Evolutionary conservation across 1,140 invertebrate species (phyloP), one percentile per base, ranked within the genome.

Genomic region (Hydropsyche tenuis): DNA sequence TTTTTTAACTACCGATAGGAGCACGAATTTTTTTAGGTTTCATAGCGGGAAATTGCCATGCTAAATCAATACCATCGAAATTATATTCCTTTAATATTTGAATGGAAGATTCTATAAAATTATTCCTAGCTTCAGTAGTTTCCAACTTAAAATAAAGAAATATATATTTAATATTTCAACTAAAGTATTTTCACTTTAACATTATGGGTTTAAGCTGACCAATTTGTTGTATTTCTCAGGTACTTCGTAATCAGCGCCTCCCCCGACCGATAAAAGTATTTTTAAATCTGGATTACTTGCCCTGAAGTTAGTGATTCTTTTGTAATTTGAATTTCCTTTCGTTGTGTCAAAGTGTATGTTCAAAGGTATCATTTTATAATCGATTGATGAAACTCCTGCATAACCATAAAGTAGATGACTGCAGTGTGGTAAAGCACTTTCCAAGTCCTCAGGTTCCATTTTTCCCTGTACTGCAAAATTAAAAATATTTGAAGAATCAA

Each of bases 371-470:
- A 92, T 81, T 80, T 92, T 91, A 80, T 89, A 89, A 51, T 85
- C 90, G 16, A 89, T 88, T 9, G 89, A 83, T 77, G 92, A 90
- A 16, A 97, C 88, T 14, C 91, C 92, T 12, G 93, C 93, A 80
- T 92, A 97, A 45, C 94, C 93, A 79, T 96, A 96, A 42, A 96
- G 86, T 60, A 96, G 79, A 81, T 96, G 94, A 0, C 93, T 93
- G 84, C 95, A 97, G 78, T 92, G 90, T 20, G 89, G 86, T 7
- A 93, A 81, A 0, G 91, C 90, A 0, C 90, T 87, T 74, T 92
- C 90, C 69, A 96, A 80, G 79, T 96, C 92, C 7, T 87, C 83
- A 0, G 92, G 82, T 75, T 90, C 88, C 80, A 95, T 92, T 79
- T 93, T 93, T 16, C 89, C 92, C 79, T 91, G 88, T 78, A 91